Percentiles rank a stretch among this genome's conserved stretches.
These are phyloP conservation scores for Arrhamphus sclerolepis DNA, from an alignment of 2,797 vertebrate species.

Conservation along the genomic window DNA sequence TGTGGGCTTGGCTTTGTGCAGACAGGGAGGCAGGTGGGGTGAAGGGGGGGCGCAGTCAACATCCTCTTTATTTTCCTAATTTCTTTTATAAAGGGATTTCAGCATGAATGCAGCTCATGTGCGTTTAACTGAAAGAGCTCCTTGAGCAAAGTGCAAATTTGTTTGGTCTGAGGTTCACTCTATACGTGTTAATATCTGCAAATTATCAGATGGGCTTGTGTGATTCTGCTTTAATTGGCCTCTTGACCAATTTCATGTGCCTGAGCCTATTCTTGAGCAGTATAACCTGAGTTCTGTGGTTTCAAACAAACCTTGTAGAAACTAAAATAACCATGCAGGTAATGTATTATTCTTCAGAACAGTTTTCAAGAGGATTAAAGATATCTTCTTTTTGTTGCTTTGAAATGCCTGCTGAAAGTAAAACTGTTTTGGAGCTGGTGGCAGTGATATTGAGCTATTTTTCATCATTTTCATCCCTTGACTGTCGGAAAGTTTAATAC, in stretches of 20 bases:
- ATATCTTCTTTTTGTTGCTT: neutral
- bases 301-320: neutral
- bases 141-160: slow-evolving; percentile 28
- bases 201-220: too few species aligned
- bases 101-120: slow-evolving; percentile 52
- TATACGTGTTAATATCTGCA: slow-evolving; percentile 4
- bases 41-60: slow-evolving; percentile 51
- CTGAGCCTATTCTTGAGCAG: slow-evolving; percentile 26
- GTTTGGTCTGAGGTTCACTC: slow-evolving; percentile 8
- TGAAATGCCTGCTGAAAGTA: neutral
- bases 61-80: slow-evolving; percentile 70
- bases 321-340: neutral
- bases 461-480: neutral
- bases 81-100: slow-evolving; percentile 51
- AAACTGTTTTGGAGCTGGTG: neutral
- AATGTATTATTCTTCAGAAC: neutral
- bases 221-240: slow-evolving; percentile 16
- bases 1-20: slow-evolving; percentile 65
- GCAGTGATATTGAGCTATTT: neutral
- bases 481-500: neutral
- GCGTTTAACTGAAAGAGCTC: slow-evolving; percentile 52
- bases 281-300: neutral
- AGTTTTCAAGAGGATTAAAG: neutral
- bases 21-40: slow-evolving; percentile 21
- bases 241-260: slow-evolving; percentile 16